Evolutionary conservation across 1,140 invertebrate species (phyloP), one percentile per base, ranked within the genome.

Genomic region (Hypsibius dujardini): DNA sequence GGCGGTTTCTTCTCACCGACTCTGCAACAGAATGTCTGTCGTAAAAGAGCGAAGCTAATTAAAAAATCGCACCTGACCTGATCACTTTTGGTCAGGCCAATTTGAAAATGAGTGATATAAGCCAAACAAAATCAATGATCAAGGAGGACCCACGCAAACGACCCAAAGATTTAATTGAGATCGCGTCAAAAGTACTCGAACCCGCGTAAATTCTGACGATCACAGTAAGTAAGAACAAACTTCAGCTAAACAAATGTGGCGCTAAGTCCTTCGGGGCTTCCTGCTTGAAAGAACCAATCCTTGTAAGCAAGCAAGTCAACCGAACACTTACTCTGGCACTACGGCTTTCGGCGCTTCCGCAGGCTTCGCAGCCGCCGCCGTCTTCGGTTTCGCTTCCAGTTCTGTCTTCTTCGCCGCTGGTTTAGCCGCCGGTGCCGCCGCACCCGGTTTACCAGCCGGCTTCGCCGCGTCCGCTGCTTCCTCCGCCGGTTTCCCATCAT

Each of bases 91-190:
- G 12, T 67, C 62, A 12, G 3, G 62, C 12, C 12, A 45, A 12
- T 67, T 42, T 67, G 62, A 7, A 67, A 15, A 12, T 56, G n/a
- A 56, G n/a, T 56, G 50, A 12, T 56, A 56, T 56, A 56, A 56
- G 50, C n/a, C n/a, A 56, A 56, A 56, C 50, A 56, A 56, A n/a
- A 56, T 56, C n/a, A 56, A 7, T 56, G 50, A 56, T n/a, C 50
- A 7, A 28, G 28, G 28, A 28, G 28, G 28, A 28, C 28, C 28
- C 28, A 28, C 28, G 28, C 28, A 28, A 28, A 28, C 28, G 28
- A 28, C 28, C 28, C 28, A 28, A 28, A 28, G 28, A 28, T 28
- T 28, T 28, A 28, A 28, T 28, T 28, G 28, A 28, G 28, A 28
- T 28, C 28, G 28, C 28, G 28, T 28, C 28, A 28, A 28, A 28